These are phyloP conservation scores for Aporophyla lueneburgensis DNA, from an alignment of 2,888 invertebrate species.

Conservation along the genomic window DNA sequence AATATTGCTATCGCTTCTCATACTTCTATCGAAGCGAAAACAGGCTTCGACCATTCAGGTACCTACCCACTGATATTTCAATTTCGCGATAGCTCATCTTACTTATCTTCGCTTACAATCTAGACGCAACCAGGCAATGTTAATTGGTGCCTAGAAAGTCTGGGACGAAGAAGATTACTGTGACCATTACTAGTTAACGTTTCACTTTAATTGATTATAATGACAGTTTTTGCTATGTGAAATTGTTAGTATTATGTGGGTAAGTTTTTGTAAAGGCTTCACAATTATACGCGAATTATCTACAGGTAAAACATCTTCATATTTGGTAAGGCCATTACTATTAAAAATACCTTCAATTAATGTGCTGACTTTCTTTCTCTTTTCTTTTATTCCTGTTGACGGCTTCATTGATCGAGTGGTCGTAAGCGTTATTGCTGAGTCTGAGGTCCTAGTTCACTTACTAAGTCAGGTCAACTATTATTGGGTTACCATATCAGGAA, in stretches of 20 bases:
- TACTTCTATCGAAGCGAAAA: slow-evolving; percentile 47
- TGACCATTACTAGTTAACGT: slow-evolving; percentile 58
- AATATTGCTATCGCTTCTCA: slow-evolving; percentile 39
- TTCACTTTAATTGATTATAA: slow-evolving; percentile 70
- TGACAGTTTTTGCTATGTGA: slow-evolving; percentile 64
- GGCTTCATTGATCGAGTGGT: background rate
- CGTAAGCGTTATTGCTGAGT: background rate
- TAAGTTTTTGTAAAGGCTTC: slow-evolving; percentile 40
- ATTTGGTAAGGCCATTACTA: slow-evolving; percentile 26
- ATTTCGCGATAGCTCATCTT: slow-evolving; percentile 65
- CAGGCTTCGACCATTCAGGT: slow-evolving; percentile 51
- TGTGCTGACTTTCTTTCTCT: slow-evolving; percentile 14
- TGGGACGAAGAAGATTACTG: slow-evolving; percentile 66
- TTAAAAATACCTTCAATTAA: slow-evolving; percentile 4
- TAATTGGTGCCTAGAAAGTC: slow-evolving; percentile 76
- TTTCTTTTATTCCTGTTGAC: background rate
- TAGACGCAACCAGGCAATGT: slow-evolving; percentile 67
- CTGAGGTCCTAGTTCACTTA: no score
- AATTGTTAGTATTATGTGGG: slow-evolving; percentile 55
- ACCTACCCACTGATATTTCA: slow-evolving; percentile 62
- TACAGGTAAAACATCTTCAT: slow-evolving; percentile 4
- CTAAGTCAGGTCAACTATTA: background rate
- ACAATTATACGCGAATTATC: slow-evolving; percentile 51
- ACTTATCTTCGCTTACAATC: slow-evolving; percentile 64
- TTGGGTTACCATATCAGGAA: background rate